phyloP scores from a whole-genome alignment of 2,888 invertebrate species.

The Sinohyriopsis cumingii region DNA sequence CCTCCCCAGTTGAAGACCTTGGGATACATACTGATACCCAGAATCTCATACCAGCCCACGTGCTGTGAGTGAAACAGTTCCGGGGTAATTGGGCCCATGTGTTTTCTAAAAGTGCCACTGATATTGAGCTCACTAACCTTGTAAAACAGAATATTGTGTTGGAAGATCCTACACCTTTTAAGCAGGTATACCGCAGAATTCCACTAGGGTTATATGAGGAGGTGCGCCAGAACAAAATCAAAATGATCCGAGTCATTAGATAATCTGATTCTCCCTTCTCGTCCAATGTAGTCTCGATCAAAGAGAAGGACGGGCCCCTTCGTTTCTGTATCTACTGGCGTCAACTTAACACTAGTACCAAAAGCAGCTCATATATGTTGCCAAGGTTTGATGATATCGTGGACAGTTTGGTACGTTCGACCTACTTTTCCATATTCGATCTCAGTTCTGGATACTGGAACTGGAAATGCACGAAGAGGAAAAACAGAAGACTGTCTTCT shows the following conservation, averaged over 20 bases:
- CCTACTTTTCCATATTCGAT: background rate
- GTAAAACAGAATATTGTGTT: no score
- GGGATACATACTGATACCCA: no score
- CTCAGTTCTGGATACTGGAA: conserved; percentile 9
- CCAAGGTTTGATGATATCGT: conserved; percentile 21
- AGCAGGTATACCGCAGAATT: conserved; percentile 1
- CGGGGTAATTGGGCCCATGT: no score
- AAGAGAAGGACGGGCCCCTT: conserved; percentile 16
- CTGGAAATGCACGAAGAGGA: background rate
- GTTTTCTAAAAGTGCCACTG: no score
- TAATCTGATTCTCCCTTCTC: conserved; percentile 13
- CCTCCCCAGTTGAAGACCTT: no score
- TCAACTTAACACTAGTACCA: conserved; percentile 14
- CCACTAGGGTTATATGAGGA: conserved; percentile 19
- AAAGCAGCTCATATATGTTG: conserved; percentile 15
- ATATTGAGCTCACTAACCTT: no score
- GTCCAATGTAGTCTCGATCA: conserved; percentile 24
- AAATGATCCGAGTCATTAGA: conserved; percentile 17
- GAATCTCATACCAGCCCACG: no score
- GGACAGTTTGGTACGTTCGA: conserved; percentile 12
- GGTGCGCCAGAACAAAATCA: conserved; percentile 10
- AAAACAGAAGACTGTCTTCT: conserved; percentile 16
- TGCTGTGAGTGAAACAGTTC: no score
- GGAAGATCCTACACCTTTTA: no score
- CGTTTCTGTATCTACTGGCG: conserved; percentile 24